Evolutionary conservation across 2,888 invertebrate species (phyloP).

Genomic region (Pocota personata): DNA sequence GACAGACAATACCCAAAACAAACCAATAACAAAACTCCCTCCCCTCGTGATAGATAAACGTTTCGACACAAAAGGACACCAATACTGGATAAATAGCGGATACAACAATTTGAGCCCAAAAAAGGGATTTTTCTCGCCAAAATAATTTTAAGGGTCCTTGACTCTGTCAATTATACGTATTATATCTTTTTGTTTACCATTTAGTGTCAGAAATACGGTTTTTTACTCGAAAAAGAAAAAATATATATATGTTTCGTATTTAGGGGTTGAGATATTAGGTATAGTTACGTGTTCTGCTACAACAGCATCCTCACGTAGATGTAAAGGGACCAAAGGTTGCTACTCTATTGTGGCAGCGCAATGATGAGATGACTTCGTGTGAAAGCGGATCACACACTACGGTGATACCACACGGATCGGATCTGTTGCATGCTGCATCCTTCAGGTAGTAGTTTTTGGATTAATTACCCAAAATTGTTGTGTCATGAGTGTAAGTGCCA

Average conservation of each 20-base stretch:
- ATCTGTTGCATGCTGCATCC: conserved; percentile 67
- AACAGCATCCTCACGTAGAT: conserved; percentile 65
- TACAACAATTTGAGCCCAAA: conserved; percentile 70
- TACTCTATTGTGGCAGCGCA: conserved; percentile 53
- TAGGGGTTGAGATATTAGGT: conserved; percentile 60
- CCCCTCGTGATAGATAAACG: conserved; percentile 67
- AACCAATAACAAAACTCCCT: conserved; percentile 79
- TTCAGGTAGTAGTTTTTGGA: conserved; percentile 64
- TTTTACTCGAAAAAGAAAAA: conserved; percentile 78
- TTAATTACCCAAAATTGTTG: conserved; percentile 73
- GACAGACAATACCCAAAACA: conserved; percentile 81
- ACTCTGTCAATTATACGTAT: conserved; percentile 78
- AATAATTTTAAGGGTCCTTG: conserved; percentile 82
- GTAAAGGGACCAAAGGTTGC: conserved; percentile 61
- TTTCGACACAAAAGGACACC: conserved; percentile 54
- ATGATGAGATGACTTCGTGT: conserved; percentile 47
- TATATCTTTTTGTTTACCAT: conserved; percentile 79
- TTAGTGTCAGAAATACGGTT: conserved; percentile 80
- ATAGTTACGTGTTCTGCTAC: background rate
- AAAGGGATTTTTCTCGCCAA: conserved; percentile 75
- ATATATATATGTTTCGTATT: conserved; percentile 24
- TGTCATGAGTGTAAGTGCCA: conserved; percentile 68
- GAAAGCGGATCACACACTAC: conserved; percentile 4
- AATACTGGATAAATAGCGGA: conserved; percentile 45
- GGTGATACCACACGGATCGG: conserved; percentile 25